phyloP scores from a whole-genome alignment of 2,888 invertebrate genomes.

The Caenorhabditis becei region DNA sequence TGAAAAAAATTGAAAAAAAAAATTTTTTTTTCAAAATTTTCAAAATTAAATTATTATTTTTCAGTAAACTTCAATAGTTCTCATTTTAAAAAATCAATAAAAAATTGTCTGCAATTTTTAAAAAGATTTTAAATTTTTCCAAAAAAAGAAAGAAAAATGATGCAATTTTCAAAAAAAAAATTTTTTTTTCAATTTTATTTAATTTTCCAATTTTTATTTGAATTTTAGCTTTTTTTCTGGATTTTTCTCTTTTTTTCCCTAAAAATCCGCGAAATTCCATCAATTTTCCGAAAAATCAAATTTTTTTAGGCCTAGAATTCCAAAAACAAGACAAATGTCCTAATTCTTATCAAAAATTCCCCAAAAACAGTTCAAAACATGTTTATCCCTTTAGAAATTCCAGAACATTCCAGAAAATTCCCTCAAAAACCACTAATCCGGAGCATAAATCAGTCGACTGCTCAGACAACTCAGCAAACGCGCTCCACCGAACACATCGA shows the following conservation, averaged over 20 bases:
- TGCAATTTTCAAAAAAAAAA: neutral
- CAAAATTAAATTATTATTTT: neutral
- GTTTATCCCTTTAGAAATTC: no score
- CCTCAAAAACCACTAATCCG: neutral
- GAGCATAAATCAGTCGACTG: neutral
- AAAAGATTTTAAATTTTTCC: neutral
- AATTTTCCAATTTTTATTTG: neutral
- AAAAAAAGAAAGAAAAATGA: neutral
- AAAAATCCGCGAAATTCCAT: no score
- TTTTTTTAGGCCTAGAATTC: no score
- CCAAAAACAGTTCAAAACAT: no score
- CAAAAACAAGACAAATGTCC: no score
- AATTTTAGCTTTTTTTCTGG: no score
- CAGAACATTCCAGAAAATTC: neutral
- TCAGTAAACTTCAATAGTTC: neutral
- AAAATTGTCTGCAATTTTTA: neutral
- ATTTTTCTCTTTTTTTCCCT: no score
- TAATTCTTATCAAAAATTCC: no score
- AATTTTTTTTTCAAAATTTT: neutral
- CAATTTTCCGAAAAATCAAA: no score
- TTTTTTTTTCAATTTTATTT: neutral
- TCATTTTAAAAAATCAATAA: neutral
- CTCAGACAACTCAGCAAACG: neutral
- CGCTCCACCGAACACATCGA: neutral
- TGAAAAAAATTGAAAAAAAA: constrained; percentile 4